Evolutionary conservation across 2,888 invertebrate genomes (phyloP).

Genomic region (Microdon myrmicae): DNA sequence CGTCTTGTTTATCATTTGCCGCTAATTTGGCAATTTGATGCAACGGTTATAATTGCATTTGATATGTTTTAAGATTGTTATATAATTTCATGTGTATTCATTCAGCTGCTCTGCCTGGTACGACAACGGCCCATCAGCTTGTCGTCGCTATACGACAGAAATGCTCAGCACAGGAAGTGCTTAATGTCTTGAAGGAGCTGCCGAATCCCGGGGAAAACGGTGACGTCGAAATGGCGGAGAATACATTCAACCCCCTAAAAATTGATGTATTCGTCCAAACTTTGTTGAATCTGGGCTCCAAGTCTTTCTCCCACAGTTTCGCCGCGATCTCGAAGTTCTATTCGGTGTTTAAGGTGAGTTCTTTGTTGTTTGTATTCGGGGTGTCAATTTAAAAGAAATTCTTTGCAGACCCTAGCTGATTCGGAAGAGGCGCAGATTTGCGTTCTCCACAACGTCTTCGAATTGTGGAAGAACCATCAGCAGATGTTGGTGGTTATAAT

Average conservation of each 20-base stretch:
- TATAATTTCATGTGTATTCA: constrained; percentile 1
- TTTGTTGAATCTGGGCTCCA: constrained; percentile 90
- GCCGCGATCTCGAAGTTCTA: constrained; percentile 98
- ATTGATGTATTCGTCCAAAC: constrained; percentile 98
- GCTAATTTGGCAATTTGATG: constrained; percentile 16
- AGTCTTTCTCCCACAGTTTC: constrained; percentile 98
- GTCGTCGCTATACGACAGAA: constrained; percentile 89
- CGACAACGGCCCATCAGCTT: constrained; percentile 85
- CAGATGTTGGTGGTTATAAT: constrained; percentile 97
- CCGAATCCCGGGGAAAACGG: constrained; percentile 78
- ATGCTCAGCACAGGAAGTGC: constrained; percentile 89
- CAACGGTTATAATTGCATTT: constrained; percentile 15
- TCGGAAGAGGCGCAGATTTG: constrained; percentile 96
- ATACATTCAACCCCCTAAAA: constrained; percentile 88
- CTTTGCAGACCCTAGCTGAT: constrained; percentile 81
- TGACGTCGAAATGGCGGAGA: constrained; percentile 72
- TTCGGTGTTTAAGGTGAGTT: constrained; percentile 83
- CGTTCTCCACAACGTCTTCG: constrained; percentile 90
- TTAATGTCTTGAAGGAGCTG: constrained; percentile 85
- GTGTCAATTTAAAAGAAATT: constrained; percentile 5
- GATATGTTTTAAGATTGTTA: too few relatives aligned
- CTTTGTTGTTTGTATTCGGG: neutral
- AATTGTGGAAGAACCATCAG: constrained; percentile 94
- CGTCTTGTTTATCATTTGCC: constrained; percentile 4
- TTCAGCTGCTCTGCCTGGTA: constrained; percentile 80